These are phyloP conservation scores for Bergia sp. DNA, from an alignment of 92 coral and sea anemone genomes.

Conservation along the genomic window DNA sequence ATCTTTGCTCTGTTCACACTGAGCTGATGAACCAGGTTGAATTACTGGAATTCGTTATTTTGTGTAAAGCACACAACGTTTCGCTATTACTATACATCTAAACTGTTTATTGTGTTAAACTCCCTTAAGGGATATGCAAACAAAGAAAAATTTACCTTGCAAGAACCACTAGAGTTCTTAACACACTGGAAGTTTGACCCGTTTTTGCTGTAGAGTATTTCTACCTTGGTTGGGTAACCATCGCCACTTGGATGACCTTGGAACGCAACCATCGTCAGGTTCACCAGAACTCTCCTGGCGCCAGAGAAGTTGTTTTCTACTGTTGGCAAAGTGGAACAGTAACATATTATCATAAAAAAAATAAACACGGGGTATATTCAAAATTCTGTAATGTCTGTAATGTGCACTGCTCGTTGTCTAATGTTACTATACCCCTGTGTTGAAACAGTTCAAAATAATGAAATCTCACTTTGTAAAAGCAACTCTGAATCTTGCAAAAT, in stretches of 20 bases:
- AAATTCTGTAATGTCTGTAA: neutral
- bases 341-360: neutral
- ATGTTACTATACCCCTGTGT: too few relatives aligned
- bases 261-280: neutral
- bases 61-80: too few relatives aligned
- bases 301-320: neutral
- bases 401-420: neutral
- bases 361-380: neutral
- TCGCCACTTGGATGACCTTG: conserved; percentile 17
- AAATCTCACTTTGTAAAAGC: too few relatives aligned
- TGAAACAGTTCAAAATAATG: too few relatives aligned
- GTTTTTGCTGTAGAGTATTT: neutral
- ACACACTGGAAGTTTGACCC: neutral
- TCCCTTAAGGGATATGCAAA: too few relatives aligned
- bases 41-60: too few relatives aligned
- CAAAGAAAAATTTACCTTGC: neutral
- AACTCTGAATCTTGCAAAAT: too few relatives aligned
- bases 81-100: too few relatives aligned
- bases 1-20: too few relatives aligned
- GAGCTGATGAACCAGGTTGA: too few relatives aligned
- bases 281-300: neutral
- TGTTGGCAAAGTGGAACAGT: neutral
- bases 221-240: conserved; percentile 2
- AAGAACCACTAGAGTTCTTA: neutral
- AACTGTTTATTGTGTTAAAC: too few relatives aligned